These are phyloP conservation scores for Ammodytes dubius DNA, from an alignment of 2,113 vertebrate species.

Conservation along the genomic window DNA sequence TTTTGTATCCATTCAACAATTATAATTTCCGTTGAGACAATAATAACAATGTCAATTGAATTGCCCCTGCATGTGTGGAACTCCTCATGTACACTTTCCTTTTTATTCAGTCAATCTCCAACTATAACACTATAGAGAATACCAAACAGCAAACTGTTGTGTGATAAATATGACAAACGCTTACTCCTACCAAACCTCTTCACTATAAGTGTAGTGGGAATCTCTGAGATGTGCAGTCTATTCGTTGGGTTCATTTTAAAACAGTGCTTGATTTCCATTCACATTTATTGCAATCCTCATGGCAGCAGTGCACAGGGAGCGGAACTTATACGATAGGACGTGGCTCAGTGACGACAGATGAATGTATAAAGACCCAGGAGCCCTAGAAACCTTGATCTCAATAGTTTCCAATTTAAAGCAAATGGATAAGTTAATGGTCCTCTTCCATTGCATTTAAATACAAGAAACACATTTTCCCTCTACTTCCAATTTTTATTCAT, in stretches of 20 bases:
- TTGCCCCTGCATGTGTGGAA: not conserved
- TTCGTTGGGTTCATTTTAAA: conserved; percentile 16
- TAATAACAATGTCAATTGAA: not conserved
- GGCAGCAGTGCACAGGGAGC: conserved; percentile 5
- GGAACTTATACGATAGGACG: conserved; percentile 29
- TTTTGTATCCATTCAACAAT: not conserved
- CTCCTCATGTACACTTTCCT: not conserved
- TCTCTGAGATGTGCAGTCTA: not conserved
- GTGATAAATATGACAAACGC: conserved; percentile 7
- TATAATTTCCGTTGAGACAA: not conserved
- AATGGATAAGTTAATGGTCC: conserved; percentile 41
- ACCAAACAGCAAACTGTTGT: conserved; percentile 9
- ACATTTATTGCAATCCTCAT: conserved; percentile 9
- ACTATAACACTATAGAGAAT: conserved; percentile 5
- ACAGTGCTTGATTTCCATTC: conserved; percentile 18
- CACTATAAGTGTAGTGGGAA: not conserved
- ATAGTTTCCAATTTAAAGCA: conserved; percentile 39
- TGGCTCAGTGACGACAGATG: conserved; percentile 17
- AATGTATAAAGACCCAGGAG: conserved; percentile 27
- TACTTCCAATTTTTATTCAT: conserved; percentile 6
- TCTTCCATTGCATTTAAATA: not conserved
- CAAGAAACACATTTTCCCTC: not conserved
- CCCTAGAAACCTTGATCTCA: conserved; percentile 29
- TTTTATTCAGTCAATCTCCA: not conserved
- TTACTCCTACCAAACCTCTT: not conserved